phyloP scores from a whole-genome alignment of 2,888 invertebrate genomes.

The Pandemis heparana region DNA sequence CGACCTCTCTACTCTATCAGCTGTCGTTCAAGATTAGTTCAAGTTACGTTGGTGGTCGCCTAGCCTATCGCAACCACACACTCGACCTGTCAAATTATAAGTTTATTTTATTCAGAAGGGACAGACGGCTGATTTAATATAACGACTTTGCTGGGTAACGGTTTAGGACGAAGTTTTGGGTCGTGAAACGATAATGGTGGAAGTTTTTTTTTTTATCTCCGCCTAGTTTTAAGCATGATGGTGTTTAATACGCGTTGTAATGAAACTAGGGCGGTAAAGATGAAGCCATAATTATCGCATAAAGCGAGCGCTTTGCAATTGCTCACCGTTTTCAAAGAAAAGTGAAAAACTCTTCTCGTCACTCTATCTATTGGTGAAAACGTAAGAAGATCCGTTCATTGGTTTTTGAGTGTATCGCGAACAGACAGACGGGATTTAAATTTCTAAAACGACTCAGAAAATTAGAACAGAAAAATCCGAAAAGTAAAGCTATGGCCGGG shows the following conservation, averaged over 20 bases:
- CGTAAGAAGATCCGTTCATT: too few relatives aligned
- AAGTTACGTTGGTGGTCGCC: not conserved
- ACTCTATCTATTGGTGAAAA: too few relatives aligned
- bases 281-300: too few relatives aligned
- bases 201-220: conserved; percentile 36
- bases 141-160: conserved; percentile 28
- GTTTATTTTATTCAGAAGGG: conserved; percentile 50
- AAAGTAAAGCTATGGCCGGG: too few relatives aligned
- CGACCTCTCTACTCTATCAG: not conserved
- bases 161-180: conserved; percentile 24
- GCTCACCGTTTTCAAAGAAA: too few relatives aligned
- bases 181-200: conserved; percentile 28
- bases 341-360: too few relatives aligned
- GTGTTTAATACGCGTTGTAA: not conserved
- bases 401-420: too few relatives aligned
- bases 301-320: too few relatives aligned
- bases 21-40: not conserved
- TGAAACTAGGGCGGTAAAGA: too few relatives aligned
- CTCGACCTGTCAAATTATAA: conserved; percentile 44
- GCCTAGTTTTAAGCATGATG: not conserved
- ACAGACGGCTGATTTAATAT: conserved; percentile 51
- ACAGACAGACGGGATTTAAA: too few relatives aligned
- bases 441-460: too few relatives aligned
- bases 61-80: conserved; percentile 23
- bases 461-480: too few relatives aligned